Base-by-base conservation (phyloP, 2,888 invertebrate genomes). In the Apamea sordens region DNA sequence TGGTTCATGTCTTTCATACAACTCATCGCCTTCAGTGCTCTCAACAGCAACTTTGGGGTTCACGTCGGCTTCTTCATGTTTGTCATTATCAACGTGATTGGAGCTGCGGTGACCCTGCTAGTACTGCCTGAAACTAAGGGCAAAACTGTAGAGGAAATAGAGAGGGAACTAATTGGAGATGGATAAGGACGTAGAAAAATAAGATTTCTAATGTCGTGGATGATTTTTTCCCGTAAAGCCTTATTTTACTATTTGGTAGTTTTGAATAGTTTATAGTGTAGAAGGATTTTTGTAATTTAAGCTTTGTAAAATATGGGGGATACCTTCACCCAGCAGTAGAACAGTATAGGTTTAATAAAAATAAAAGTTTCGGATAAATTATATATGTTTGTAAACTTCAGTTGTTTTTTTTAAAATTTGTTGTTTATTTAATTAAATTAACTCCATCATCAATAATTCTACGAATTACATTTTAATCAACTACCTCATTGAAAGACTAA, bases 91-190 rank as follows among this genome's bases (percentile, higher is more conserved):
- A 95, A 96, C 82, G 56, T 94, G 3, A 10, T 91, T 1, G 94
- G 95, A 0, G 88, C 92, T 3, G 53, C 93, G 10, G 89, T 94
- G 28, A 90, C 91, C 6, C 59, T 94, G 2, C 56, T 93, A 5
- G 84, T 91, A 6, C 83, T 97, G 4, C 96, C 96, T 0, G 97
- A 97, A 88, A 97, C 97, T 0, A 96, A 94, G 73, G 95, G 95
- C 0, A 95, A 94, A 83, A 90, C 90, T 44, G 91, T 95, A 2
- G 93, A 95, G 28, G 86, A 94, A 75, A 96, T 96, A 36, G 91
- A 94, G 73, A 78, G 78, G 15, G 86, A 88, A 41, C 64, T 92
- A 59, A 76, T 73, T 71, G 76, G 86, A 80, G 68, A 82, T 10
- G 21, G 68, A 59, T 18, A 78, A 41, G 47, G 61, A 13, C 10